Evolutionary conservation across 2,113 vertebrate species (phyloP).

Genomic region (Xiphophorus maculatus): DNA sequence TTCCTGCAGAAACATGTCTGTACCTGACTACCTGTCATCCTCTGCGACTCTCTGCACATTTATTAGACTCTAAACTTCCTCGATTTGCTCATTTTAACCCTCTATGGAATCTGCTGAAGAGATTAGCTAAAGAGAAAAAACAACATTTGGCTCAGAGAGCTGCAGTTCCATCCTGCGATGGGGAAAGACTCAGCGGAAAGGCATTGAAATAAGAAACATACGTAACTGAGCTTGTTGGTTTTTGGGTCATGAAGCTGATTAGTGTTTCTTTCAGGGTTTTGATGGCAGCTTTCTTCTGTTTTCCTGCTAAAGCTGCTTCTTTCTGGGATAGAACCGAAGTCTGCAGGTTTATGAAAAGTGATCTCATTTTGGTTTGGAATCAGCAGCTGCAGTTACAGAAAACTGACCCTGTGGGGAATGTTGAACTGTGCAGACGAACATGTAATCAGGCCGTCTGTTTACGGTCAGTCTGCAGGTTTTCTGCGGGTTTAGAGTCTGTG

Average conservation of each 20-base stretch:
- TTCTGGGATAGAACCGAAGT: not conserved
- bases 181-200: conserved; percentile 38
- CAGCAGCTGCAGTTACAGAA: conserved; percentile 29
- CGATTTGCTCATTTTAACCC: conserved; percentile 28
- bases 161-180: not conserved
- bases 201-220: conserved; percentile 32
- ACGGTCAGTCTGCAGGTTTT: no score
- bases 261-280: not conserved
- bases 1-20: conserved; percentile 1
- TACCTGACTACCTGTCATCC: conserved; percentile 1
- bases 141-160: conserved; percentile 13
- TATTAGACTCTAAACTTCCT: not conserved
- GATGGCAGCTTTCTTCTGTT: not conserved
- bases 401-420: conserved; percentile 21
- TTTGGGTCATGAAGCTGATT: not conserved
- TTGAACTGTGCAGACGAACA: not conserved
- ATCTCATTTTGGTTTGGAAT: conserved; percentile 31
- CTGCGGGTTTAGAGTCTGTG: no score
- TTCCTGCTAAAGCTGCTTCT: not conserved
- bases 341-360: conserved; percentile 19
- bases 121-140: conserved; percentile 33
- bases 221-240: conserved; percentile 9
- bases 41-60: not conserved
- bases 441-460: not conserved
- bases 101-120: conserved; percentile 40